phyloP scores from a whole-genome alignment of 2,113 vertebrate species.

The Crotalus horridus region DNA sequence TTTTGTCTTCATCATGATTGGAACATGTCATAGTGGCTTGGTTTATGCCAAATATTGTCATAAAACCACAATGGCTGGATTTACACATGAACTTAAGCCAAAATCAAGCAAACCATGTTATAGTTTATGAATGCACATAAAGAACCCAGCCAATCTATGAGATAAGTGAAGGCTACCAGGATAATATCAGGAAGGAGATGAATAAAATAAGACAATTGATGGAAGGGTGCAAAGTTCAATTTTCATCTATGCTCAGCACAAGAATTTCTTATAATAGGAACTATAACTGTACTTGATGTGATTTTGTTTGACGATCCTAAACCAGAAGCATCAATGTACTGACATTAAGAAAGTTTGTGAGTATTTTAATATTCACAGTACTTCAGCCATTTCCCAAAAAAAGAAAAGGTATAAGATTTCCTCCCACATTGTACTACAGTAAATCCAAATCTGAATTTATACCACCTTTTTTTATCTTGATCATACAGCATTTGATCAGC shows the following conservation, averaged over 20 bases:
- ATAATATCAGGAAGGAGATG: not conserved
- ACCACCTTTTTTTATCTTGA: not conserved
- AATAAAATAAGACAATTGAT: not conserved
- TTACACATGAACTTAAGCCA: not conserved
- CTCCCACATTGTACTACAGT: not conserved
- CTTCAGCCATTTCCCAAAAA: not conserved
- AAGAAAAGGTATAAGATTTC: not conserved
- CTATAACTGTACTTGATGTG: not conserved
- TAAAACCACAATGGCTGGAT: not conserved
- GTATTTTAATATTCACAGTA: not conserved
- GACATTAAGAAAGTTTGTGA: not conserved
- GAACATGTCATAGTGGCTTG: not conserved
- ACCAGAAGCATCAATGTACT: not conserved
- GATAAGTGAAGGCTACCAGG: not conserved
- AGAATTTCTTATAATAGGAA: not conserved
- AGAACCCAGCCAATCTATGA: not conserved
- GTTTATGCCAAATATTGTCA: not conserved
- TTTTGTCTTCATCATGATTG: not conserved
- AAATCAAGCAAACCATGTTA: not conserved
- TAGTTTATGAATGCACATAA: not conserved
- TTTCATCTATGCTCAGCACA: not conserved
- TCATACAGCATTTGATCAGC: not conserved
- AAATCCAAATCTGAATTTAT: not conserved
- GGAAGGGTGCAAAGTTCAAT: not conserved
- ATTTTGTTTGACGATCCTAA: not conserved